Evolutionary conservation across 1,140 invertebrate genomes (phyloP), one percentile per base, ranked within the genome.

Genomic region (Drosophila albomicans): DNA sequence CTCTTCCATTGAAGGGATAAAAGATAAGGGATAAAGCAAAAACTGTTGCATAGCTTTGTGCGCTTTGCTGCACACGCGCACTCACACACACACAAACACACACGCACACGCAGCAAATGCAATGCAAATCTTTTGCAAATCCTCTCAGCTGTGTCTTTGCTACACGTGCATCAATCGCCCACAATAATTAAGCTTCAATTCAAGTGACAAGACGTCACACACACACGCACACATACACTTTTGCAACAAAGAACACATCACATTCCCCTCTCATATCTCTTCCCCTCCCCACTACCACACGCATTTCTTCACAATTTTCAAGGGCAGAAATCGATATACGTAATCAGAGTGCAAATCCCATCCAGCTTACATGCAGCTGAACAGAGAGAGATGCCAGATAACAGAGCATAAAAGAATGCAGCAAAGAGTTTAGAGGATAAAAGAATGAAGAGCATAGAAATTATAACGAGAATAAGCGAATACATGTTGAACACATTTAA

Each of bases 141-240:
- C 48, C 46, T 10, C 0, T 38, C 61, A 51, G 11, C 16, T 43
- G 28, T 7, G 11, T 13, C 41, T 43, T 13, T 43, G 41, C 11
- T 43, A 4, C 59, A 11, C 41, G 59, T 6, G 28, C 28, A 48
- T n/a, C 28, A 54, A 13, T 38, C 46, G 35, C n/a, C 5, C 10
- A 49, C 62, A 52, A 13, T 52, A 43, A 64, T 54, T 52, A 64
- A 64, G 20, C 20, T 7, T n/a, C 48, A 54, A 52, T 64, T n/a
- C 15, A 32, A 38, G 20, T 16, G 59, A 51, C 16, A 51, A 51
- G 30, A 16, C 15, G 10, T 8, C 35, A 10, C 35, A 38, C 30
- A 6, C 30, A 10, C 35, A 8, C 7, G 10, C 35, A 11, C 7
- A 38, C 41, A 13, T n/a, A 13, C 35, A 7, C 6, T 38, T 38